phyloP scores from a whole-genome alignment of 2,113 vertebrate species.

The Entelurus aequoreus region DNA sequence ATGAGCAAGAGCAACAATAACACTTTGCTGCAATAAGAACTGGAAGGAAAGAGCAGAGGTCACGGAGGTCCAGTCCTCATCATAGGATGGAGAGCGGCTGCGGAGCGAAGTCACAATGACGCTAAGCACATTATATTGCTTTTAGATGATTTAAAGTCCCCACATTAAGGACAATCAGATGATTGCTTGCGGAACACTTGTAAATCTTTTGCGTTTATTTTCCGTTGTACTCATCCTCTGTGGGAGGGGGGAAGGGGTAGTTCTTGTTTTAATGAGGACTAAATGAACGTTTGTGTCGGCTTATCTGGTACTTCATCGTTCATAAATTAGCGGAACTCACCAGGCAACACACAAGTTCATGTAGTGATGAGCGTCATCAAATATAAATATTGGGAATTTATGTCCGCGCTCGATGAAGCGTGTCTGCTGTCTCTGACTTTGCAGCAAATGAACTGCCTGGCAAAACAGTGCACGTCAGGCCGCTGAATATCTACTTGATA shows the following conservation, averaged over 20 bases:
- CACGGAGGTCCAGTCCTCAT: slow-evolving; percentile 23
- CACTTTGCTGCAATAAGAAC: too few species aligned
- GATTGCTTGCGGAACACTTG: slow-evolving; percentile 35
- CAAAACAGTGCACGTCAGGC: slow-evolving; percentile 18
- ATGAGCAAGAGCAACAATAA: neutral
- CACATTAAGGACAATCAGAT: slow-evolving; percentile 45
- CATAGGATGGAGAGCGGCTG: slow-evolving; percentile 39
- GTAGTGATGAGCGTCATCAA: slow-evolving; percentile 5
- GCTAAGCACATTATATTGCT: slow-evolving; percentile 50
- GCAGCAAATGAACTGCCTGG: slow-evolving; percentile 24
- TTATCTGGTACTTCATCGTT: neutral
- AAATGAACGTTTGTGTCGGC: neutral
- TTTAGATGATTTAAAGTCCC: slow-evolving; percentile 57
- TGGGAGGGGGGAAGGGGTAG: neutral
- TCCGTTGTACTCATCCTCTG: slow-evolving; percentile 18
- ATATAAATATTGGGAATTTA: slow-evolving; percentile 5
- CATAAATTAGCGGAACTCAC: neutral
- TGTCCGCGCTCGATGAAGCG: slow-evolving; percentile 14
- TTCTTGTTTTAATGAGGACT: neutral
- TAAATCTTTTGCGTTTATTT: slow-evolving; percentile 41
- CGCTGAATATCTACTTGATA: slow-evolving; percentile 29
- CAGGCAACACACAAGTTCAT: slow-evolving; percentile 2
- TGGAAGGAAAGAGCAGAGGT: neutral
- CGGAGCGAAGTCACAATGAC: slow-evolving; percentile 14
- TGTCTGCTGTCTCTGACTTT: slow-evolving; percentile 12